Evolutionary conservation across 1,140 invertebrate genomes (phyloP).

Genomic region (Eciton burchellii): DNA sequence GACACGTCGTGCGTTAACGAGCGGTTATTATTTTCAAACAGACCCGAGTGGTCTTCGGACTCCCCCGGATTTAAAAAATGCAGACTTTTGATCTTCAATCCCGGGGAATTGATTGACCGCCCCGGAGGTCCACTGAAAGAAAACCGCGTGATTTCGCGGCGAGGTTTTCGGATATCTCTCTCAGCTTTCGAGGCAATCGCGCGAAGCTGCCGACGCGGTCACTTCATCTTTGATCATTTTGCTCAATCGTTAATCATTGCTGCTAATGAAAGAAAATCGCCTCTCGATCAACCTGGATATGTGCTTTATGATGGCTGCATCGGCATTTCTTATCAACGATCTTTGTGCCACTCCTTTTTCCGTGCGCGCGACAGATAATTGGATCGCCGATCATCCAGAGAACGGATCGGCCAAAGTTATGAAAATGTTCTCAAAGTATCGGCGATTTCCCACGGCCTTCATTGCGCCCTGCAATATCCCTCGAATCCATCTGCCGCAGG

Average conservation of each 20-base stretch:
- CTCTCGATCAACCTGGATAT: background rate
- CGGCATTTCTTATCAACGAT: background rate
- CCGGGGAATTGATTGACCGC: slow-evolving; percentile 20
- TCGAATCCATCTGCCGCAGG: slow-evolving; percentile 82
- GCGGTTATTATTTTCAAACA: slow-evolving; percentile 34
- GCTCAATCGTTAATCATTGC: too few relatives aligned
- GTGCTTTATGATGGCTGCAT: background rate
- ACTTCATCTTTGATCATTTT: too few relatives aligned
- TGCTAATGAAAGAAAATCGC: background rate
- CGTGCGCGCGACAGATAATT: background rate
- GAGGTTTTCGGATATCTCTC: slow-evolving; percentile 51
- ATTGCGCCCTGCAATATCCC: slow-evolving; percentile 74
- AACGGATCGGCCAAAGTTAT: slow-evolving; percentile 76
- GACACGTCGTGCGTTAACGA: slow-evolving; percentile 26
- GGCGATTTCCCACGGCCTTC: slow-evolving; percentile 40
- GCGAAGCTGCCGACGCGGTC: background rate
- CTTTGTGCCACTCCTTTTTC: background rate
- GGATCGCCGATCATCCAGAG: slow-evolving; percentile 72
- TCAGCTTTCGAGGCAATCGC: slow-evolving; percentile 35
- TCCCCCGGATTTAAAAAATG: too few relatives aligned
- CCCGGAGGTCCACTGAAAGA: slow-evolving; percentile 25
- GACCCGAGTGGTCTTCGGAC: background rate
- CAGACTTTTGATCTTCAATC: too few relatives aligned
- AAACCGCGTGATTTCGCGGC: slow-evolving; percentile 50
- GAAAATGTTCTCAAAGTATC: slow-evolving; percentile 74